Evolutionary conservation across 2,888 invertebrate species (phyloP), one percentile per base, ranked within the genome.

Genomic region (Oligia fasciuncula): DNA sequence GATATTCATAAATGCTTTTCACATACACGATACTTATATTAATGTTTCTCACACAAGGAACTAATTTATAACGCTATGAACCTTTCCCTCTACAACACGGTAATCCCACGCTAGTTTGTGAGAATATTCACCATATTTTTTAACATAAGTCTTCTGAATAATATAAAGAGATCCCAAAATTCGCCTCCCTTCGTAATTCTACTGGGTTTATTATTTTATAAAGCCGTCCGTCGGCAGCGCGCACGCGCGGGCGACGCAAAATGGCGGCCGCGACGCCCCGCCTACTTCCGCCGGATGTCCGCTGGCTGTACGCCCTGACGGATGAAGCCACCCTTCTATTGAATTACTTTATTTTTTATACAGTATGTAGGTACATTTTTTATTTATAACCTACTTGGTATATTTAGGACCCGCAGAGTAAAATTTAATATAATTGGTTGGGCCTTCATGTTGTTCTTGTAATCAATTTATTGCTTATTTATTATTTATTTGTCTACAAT

Each of bases 281-380:
- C 96, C 96, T 91, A 91, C 93, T 94, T 96, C 96, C 96, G 95
- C 92, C 96, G 96, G 96, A 96, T 90, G 92, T 96, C 94, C 95
- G 93, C 89, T 86, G 81, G 80, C 81, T 81, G 72, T 73, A 76
- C 88, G 81, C 90, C 90, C 89, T 87, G 76, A 81, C 80, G 85
- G 84, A 85, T 83, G 85, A 87, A 90, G 88, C 92, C 91, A 91
- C 91, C 90, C 89, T 86, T 85, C 80, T 79, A 81, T 83, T 90
- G 76, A 84, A 86, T 88, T 85, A 81, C 60, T 80, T 85, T 85
- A 85, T 82, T 87, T 84, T 87, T 81, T 57, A 80, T 74, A 74
- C 43, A 68, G 43, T 51, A 69, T 70, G 76, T 86, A 79, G 76
- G 62, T 76, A 72, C 62, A 63, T 72, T 66, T 74, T 72, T 74